Evolutionary conservation across 2,113 vertebrate genomes (phyloP).

Genomic region (Natator depressus): DNA sequence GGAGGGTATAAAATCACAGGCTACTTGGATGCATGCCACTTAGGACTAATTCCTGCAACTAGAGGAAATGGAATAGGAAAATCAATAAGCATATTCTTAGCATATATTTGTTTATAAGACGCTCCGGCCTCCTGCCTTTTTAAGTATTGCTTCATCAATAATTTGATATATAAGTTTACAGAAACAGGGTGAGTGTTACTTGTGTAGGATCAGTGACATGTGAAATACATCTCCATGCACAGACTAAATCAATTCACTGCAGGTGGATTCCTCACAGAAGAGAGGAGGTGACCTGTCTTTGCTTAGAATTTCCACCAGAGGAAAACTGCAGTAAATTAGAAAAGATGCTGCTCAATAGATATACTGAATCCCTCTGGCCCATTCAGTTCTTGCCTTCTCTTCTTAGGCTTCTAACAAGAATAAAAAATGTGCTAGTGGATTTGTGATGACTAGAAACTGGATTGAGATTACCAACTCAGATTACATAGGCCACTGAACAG

Average conservation of each 20-base stretch:
- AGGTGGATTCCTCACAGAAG: neutral
- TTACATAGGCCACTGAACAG: neutral
- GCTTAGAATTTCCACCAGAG: neutral
- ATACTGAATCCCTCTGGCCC: neutral
- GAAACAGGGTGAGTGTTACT: neutral
- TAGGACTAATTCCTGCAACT: neutral
- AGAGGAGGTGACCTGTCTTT: neutral
- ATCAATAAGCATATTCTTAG: neutral
- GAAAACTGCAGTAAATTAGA: neutral
- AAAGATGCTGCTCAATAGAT: neutral
- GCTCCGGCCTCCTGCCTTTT: rapidly evolving
- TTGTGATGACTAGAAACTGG: neutral
- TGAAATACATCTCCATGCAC: neutral
- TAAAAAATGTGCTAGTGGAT: neutral
- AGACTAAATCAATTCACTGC: neutral
- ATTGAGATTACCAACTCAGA: neutral
- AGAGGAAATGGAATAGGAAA: neutral
- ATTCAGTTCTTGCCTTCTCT: neutral
- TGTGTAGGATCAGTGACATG: neutral
- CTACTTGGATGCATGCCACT: neutral
- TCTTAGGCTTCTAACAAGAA: neutral
- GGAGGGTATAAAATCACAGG: neutral
- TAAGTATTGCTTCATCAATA: neutral
- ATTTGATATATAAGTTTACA: neutral
- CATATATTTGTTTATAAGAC: neutral